phyloP scores from a whole-genome alignment of 2,113 vertebrate species.

The Tachysurus fulvidraco region DNA sequence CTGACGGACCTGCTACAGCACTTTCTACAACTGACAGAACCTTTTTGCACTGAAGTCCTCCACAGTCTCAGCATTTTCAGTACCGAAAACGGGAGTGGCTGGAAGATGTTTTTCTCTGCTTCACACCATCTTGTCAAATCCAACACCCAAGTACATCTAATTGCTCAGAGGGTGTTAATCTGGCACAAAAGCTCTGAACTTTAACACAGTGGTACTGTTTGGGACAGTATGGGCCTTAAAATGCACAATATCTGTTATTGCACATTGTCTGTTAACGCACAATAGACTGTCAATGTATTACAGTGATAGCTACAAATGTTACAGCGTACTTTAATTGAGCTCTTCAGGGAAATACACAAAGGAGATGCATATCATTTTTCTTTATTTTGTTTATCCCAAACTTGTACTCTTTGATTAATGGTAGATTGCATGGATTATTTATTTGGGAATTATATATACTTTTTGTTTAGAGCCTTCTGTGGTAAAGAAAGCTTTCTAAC shows the following conservation, averaged over 20 bases:
- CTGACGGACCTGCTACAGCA: neutral
- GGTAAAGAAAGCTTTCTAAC: neutral
- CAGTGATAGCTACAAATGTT: neutral
- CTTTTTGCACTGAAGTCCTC: conserved; percentile 32
- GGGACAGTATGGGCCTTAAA: conserved; percentile 53
- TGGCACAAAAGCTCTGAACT: neutral
- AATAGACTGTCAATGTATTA: neutral
- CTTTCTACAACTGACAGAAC: conserved; percentile 24
- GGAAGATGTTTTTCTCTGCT: neutral
- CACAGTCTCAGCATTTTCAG: conserved; percentile 3
- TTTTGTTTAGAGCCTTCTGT: neutral
- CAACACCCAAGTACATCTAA: neutral
- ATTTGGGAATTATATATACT: neutral
- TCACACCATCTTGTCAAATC: neutral
- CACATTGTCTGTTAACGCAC: conserved; percentile 45
- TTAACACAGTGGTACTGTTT: neutral
- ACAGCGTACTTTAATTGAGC: neutral
- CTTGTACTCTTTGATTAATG: neutral
- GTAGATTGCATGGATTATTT: neutral
- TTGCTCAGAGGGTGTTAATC: neutral
- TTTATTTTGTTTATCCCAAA: neutral
- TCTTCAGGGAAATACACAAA: conserved; percentile 5
- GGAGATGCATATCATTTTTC: neutral
- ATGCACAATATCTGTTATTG: conserved; percentile 35
- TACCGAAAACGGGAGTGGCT: neutral